Evolutionary conservation across 2,888 invertebrate species (phyloP).

Genomic region (Tipula vernalis): DNA sequence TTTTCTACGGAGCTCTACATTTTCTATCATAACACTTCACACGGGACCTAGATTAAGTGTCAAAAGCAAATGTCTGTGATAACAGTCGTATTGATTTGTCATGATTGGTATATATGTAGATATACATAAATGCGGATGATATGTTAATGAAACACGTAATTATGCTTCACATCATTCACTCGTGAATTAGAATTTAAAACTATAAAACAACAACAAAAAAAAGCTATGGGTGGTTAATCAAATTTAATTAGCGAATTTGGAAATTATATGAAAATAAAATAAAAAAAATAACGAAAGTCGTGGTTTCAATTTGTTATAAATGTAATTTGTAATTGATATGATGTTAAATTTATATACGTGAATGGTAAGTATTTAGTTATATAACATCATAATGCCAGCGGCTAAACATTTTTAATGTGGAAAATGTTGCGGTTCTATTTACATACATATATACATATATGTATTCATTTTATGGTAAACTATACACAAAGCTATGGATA

Average conservation of each 20-base stretch:
- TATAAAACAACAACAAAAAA: not conserved
- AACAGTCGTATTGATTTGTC: not conserved
- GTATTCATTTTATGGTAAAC: not conserved
- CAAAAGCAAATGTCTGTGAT: too few species aligned
- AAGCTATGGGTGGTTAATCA: constrained; percentile 4
- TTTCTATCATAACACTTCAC: too few species aligned
- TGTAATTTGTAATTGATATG: not conserved
- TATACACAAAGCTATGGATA: not conserved
- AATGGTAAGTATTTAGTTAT: not conserved
- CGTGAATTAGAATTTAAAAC: not conserved
- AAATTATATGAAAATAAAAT: not conserved
- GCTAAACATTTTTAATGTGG: not conserved
- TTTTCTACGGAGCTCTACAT: too few species aligned
- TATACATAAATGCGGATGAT: not conserved
- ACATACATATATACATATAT: not conserved
- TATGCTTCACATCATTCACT: not conserved
- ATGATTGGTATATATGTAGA: not conserved
- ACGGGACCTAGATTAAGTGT: too few species aligned
- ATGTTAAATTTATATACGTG: not conserved
- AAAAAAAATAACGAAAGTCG: not conserved
- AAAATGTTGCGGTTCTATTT: not conserved
- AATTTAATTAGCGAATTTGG: not conserved
- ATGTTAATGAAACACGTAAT: not conserved
- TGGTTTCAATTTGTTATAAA: not conserved
- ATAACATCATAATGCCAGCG: not conserved